Base-by-base conservation (phyloP, 2,797 vertebrate genomes). In the Centroberyx gerrardi region DNA sequence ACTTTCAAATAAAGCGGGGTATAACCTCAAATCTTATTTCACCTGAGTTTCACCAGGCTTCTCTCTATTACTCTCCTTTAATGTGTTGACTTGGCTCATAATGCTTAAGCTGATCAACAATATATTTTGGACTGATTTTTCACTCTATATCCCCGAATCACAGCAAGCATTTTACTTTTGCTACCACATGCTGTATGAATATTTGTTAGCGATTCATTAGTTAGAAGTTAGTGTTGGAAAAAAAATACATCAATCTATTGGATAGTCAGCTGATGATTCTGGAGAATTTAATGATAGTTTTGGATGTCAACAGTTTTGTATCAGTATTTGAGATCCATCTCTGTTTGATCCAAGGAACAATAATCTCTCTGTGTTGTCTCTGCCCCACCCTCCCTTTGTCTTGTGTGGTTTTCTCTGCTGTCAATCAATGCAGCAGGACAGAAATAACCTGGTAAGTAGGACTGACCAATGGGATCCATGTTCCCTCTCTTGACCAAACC, bases 361-460 rank as follows among this genome's bases (percentile, higher is more conserved):
- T 96, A 95, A 95, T 88, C 83, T 94, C 78, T 95, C 80, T 94
- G 76, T 94, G 87, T 94, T 95, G 88, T 95, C 90, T 95, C 89
- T 93, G 72, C 88, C 90, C 91, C 87, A 67, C 75, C 84, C 92
- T 83, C 84, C 92, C 85, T 88, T 92, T 89, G 81, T 94, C 88
- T 87, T 93, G 91, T 96, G 85, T 96, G 94, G 86, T 89, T 93
- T 93, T 92, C 85, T 91, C 82, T 95, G 90, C 94, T 96, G 90
- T 93, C 92, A 95, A 95, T 96, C 95, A 93, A 93, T 96, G 91
- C 94, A 97, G 97, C 97, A 99, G 97, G 98, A 99, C 96, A 98
- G 97, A 96, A 99, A 99, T 96, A 99, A 96, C 96, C 90, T 98
- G 98, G 98, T 99, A 94, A 99, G 97, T 98, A 91, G 88, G 84